phyloP scores from a whole-genome alignment of 2,113 vertebrate genomes.

The Marmota monax region DNA sequence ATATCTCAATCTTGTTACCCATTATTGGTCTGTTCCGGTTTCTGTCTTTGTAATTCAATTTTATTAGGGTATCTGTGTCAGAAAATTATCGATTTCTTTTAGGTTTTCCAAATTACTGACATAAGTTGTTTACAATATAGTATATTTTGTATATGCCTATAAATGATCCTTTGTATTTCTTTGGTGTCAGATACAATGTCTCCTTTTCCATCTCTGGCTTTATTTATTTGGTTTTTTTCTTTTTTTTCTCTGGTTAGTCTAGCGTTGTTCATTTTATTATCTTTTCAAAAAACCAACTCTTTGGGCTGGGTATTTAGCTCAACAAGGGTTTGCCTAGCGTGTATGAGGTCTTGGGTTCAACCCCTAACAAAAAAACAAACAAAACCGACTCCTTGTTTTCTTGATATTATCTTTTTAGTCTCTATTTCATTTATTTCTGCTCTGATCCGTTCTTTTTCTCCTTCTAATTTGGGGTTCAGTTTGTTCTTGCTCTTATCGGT shows the following conservation, averaged over 20 bases:
- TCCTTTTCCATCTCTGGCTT: not conserved
- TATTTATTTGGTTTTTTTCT: not conserved
- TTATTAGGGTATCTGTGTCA: not conserved
- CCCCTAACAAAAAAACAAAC: no score
- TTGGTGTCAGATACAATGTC: not conserved
- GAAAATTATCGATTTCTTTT: not conserved
- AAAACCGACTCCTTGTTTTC: not conserved
- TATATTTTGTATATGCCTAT: no score
- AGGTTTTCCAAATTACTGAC: not conserved
- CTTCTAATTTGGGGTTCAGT: not conserved
- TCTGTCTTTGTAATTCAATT: not conserved
- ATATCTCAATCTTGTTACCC: not conserved
- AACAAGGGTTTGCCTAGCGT: no score
- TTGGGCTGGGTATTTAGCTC: no score
- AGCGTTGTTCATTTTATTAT: not conserved
- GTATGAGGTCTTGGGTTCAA: no score
- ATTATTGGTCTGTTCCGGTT: not conserved
- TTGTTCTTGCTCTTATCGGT: not conserved
- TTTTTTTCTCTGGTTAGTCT: not conserved
- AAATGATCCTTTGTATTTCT: not conserved
- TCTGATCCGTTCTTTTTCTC: not conserved
- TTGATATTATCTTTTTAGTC: not conserved
- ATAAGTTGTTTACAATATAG: not conserved
- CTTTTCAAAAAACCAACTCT: no score
- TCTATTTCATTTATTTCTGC: not conserved